Base-by-base conservation (phyloP, 2,113 vertebrate species). In the Phocoena sinus region DNA sequence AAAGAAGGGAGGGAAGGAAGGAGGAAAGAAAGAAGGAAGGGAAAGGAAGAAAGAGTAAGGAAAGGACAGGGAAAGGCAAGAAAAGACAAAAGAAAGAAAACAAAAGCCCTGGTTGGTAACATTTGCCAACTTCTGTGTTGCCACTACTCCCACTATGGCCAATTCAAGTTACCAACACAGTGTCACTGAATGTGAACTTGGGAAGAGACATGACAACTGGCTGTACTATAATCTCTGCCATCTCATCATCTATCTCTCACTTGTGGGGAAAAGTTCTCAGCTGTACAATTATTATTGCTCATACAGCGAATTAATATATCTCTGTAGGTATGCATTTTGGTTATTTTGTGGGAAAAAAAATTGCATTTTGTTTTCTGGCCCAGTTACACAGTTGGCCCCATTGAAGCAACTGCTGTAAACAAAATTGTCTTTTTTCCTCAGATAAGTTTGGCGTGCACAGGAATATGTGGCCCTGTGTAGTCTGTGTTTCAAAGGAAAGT, bases 331-430 rank as follows among this genome's bases (percentile, higher is more conserved):
- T 94, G n/a, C 5, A 33, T 67, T 89, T 94, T 80, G 21, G 8
- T 83, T 92, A 56, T 92, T 79, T 85, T 95, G 20, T 89, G 67
- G 63, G n/a, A 87, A 87, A 84, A 84, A 89, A 70, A 90, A 62
- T 21, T 62, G 25, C 18, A 36, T 77, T 89, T n/a, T 58, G 17
- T 89, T 89, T 86, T 82, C 74, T 93, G n/a, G 6, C 38, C 38
- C 15, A 83, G 1, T 76, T 80, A 53, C 53, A 18, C 53, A 53
- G 0, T 53, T 53, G 53, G 53, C 53, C 53, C 53, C 18, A 53
- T 17, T 53, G 53, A 53, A 53, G 53, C 15, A 53, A 53, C 53
- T 53, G 15, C 53, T 5, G 15, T 53, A 53, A 53, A 82, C 21
- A 14, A 58, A 28, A 60, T 77, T 63, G 26, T 67, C 36, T 68